These are phyloP conservation scores for Chaenodraco wilsoni DNA, from an alignment of 2,797 vertebrate genomes.

Conservation along the genomic window DNA sequence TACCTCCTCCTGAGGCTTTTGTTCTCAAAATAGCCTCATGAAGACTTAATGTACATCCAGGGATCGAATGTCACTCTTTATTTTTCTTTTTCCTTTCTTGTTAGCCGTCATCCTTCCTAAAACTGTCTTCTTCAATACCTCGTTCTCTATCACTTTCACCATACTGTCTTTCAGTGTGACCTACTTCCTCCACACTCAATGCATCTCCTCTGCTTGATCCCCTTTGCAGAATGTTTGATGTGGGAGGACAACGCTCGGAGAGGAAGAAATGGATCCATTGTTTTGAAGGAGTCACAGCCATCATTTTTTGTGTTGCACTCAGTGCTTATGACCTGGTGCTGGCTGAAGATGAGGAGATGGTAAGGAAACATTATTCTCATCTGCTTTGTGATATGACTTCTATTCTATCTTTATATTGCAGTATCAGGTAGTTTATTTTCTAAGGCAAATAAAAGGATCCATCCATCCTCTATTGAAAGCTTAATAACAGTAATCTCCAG, in stretches of 20 bases:
- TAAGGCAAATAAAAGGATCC: constrained; percentile 6
- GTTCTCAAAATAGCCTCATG: constrained; percentile 56
- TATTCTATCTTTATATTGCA: constrained; percentile 1
- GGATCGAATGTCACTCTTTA: constrained; percentile 42
- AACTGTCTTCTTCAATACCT: neutral
- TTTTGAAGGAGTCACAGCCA: constrained; percentile 97
- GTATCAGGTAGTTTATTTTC: constrained; percentile 5
- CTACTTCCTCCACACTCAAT: neutral
- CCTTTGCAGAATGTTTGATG: constrained; percentile 82
- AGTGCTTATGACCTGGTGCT: constrained; percentile 97
- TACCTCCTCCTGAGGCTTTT: constrained; percentile 25
- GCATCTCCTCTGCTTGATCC: constrained; percentile 25
- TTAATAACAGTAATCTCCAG: constrained; percentile 24
- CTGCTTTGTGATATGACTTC: constrained; percentile 11
- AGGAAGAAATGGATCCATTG: constrained; percentile 98
- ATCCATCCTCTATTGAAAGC: constrained; percentile 33
- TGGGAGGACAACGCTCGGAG: constrained; percentile 84
- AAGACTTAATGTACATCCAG: constrained; percentile 62
- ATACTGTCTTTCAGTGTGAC: constrained; percentile 34
- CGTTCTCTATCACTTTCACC: constrained; percentile 21
- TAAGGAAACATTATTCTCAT: constrained; percentile 52
- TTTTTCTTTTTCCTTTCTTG: constrained; percentile 13
- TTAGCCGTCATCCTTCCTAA: constrained; percentile 14
- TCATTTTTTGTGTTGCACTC: constrained; percentile 96
- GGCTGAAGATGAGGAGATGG: constrained; percentile 90